These are phyloP conservation scores for Parasteatoda lunata DNA, from an alignment of 2,888 invertebrate species.

Conservation along the genomic window DNA sequence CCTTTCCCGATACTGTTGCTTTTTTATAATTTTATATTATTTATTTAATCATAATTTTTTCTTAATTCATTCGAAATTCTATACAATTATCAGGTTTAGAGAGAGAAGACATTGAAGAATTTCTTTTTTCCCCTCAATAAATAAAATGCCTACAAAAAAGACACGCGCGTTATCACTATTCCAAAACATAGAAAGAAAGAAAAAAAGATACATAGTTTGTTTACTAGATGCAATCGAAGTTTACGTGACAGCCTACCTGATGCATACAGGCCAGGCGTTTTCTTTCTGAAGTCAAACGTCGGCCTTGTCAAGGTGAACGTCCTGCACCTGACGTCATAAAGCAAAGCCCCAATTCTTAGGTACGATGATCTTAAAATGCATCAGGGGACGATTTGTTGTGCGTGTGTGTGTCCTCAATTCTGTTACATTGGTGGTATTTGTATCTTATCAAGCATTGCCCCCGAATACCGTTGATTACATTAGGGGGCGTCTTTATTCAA, in stretches of 20 bases:
- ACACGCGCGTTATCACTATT: too few relatives aligned
- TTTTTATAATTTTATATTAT: too few relatives aligned
- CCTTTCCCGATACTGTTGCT: too few relatives aligned
- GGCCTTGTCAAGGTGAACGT: conserved; percentile 60
- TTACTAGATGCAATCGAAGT: not conserved
- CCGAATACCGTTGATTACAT: not conserved
- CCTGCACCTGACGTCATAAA: conserved; percentile 37
- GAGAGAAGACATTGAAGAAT: too few relatives aligned
- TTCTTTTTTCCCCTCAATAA: too few relatives aligned
- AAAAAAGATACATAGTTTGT: too few relatives aligned
- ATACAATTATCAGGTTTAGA: too few relatives aligned
- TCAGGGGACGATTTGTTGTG: not conserved
- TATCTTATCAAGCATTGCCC: not conserved
- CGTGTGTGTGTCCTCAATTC: not conserved
- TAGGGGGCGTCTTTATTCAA: not conserved
- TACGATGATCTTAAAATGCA: conserved; percentile 2
- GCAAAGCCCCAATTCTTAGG: conserved; percentile 5
- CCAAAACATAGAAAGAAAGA: too few relatives aligned
- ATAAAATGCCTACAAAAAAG: too few relatives aligned
- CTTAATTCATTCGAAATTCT: too few relatives aligned
- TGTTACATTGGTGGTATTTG: not conserved
- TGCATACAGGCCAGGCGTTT: conserved; percentile 11
- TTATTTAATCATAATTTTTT: too few relatives aligned
- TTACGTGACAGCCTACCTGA: not conserved
- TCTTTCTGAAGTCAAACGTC: conserved; percentile 39